These are phyloP conservation scores for Empidonax alnorum DNA, from an alignment of 2,113 vertebrate species.

Conservation along the genomic window DNA sequence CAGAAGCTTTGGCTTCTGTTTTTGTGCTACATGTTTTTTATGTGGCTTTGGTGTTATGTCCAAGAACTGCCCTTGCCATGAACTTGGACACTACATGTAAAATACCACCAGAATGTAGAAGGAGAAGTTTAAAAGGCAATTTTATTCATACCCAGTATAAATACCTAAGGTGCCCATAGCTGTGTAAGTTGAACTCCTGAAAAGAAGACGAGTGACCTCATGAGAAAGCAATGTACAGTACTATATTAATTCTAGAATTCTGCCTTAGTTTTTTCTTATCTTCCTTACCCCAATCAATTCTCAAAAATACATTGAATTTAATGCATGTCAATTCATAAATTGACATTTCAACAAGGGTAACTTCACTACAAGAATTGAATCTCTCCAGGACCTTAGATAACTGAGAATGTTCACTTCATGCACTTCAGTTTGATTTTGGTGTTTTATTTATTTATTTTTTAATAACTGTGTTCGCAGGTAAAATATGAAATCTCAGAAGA, in stretches of 20 bases:
- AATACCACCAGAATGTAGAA: neutral
- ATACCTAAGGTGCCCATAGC: neutral
- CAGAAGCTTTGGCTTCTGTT: neutral
- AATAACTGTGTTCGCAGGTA: slow-evolving; percentile 53
- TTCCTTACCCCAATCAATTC: neutral
- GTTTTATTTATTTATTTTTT: neutral
- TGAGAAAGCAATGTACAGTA: neutral
- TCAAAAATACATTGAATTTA: neutral
- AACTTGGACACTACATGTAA: neutral
- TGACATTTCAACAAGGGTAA: neutral
- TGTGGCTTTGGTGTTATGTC: neutral
- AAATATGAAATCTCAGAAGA: slow-evolving; percentile 73
- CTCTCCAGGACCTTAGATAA: neutral
- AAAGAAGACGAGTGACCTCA: neutral
- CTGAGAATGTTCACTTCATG: neutral
- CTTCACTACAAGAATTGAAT: neutral
- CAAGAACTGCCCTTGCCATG: neutral
- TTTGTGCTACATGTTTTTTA: neutral
- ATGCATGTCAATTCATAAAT: neutral
- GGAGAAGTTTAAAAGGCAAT: neutral
- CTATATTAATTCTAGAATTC: neutral
- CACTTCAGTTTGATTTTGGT: neutral
- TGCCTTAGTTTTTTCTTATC: neutral
- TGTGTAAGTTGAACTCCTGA: neutral
- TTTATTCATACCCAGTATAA: neutral